Conservation (phyloP, 2,797 vertebrate genomes). For the Gephyroberyx darwinii region DNA sequence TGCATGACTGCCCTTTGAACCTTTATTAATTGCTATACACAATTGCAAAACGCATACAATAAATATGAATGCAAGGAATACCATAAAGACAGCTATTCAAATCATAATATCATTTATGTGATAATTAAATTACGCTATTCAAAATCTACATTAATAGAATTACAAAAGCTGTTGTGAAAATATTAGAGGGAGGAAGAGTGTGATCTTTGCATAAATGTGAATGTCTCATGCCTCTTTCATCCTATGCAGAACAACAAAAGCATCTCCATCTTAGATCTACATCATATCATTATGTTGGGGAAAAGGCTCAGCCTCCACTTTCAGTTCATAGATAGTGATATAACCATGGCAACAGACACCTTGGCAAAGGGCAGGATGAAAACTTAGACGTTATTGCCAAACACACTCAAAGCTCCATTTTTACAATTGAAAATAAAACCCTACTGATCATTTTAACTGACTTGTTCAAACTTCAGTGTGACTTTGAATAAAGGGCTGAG, state of each 20-base stretch:
- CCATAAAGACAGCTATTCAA: background rate
- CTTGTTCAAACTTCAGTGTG: conserved; percentile 28
- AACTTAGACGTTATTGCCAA: conserved; percentile 63
- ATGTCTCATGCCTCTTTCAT: conserved; percentile 27
- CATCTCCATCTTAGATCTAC: conserved; percentile 44
- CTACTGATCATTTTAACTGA: conserved; percentile 45
- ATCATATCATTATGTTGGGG: conserved; percentile 55
- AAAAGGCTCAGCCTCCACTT: conserved; percentile 68
- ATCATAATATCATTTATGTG: conserved; percentile 23
- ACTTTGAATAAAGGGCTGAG: conserved; percentile 10
- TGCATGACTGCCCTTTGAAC: conserved; percentile 11
- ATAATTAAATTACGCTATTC: conserved; percentile 27
- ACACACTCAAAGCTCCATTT: conserved; percentile 54
- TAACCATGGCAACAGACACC: conserved; percentile 79
- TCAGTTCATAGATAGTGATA: conserved; percentile 70
- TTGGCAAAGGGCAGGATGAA: conserved; percentile 57
- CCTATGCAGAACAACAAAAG: conserved; percentile 43
- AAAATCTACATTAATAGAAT: conserved; percentile 24
- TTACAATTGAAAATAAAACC: conserved; percentile 48
- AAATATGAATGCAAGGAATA: background rate
- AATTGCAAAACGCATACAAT: conserved; percentile 1
- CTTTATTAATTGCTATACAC: conserved; percentile 9
- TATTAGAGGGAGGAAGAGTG: too few species aligned
- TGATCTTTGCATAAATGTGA: background rate
- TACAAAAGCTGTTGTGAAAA: conserved; percentile 18